These are phyloP conservation scores for Tympanoctomys barrerae DNA, from an alignment of 2,797 vertebrate species.

Conservation along the genomic window DNA sequence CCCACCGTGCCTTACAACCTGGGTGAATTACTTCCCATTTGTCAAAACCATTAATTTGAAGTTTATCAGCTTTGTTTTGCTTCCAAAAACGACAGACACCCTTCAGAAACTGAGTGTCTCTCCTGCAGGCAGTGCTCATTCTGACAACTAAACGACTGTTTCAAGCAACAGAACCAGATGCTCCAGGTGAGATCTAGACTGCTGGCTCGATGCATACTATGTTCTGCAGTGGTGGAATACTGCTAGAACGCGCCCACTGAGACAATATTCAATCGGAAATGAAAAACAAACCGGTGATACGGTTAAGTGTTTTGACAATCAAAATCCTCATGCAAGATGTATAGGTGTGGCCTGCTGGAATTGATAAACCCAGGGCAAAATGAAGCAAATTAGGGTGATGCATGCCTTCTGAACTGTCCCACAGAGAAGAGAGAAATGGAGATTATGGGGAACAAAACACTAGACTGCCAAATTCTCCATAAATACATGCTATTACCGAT, in stretches of 20 bases:
- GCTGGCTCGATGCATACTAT: background rate
- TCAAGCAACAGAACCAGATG: constrained; percentile 85
- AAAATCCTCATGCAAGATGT: background rate
- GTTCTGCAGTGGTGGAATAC: constrained; percentile 14
- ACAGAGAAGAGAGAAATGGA: background rate
- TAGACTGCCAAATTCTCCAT: constrained; percentile 3
- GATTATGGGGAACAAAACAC: constrained; percentile 15
- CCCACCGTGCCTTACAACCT: constrained; percentile 81
- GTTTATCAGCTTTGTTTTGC: constrained; percentile 93
- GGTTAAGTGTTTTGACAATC: constrained; percentile 41
- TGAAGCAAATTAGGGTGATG: background rate
- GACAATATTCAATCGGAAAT: background rate
- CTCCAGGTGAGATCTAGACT: background rate
- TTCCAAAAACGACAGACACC: constrained; percentile 91
- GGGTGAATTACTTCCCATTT: constrained; percentile 87
- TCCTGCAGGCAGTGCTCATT: constrained; percentile 89
- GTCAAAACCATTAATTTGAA: constrained; percentile 93
- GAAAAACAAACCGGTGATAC: constrained; percentile 17
- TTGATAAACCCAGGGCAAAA: constrained; percentile 28
- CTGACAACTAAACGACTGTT: constrained; percentile 85
- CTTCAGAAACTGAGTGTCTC: constrained; percentile 90
- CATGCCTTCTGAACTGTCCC: background rate
- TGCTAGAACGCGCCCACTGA: background rate
- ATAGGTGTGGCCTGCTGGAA: background rate
- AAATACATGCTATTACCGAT: constrained; percentile 41